Evolutionary conservation across 1,140 invertebrate species (phyloP), one percentile per base, ranked within the genome.

Genomic region (Drosophila nasuta): DNA sequence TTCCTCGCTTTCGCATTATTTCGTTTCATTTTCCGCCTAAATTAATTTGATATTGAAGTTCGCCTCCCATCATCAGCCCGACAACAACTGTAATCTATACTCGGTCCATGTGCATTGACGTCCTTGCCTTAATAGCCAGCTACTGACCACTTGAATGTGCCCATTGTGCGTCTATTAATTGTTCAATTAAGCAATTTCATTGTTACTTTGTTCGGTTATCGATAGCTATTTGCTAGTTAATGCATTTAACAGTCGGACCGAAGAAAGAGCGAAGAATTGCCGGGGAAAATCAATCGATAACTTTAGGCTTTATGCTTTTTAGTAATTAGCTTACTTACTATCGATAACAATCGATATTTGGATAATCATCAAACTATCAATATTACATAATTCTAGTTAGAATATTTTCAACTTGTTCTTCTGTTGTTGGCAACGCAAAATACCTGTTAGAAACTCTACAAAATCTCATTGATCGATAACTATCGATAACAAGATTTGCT

Each of bases 101-200:
- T 63, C 35, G 2, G 35, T 7, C 17, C 20, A 45, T 57, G 28
- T 58, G 7, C 30, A 8, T 54, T 13, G 28, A 7, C 30, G n/a
- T 35, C n/a, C n/a, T 15, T 13, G 33, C 25, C 48, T 54, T 35
- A 54, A 54, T 54, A 54, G 28, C 38, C 48, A 38, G 43, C 28
- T 38, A 56, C 51, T 77, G 60, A 43, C 46, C 71, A 67, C 64
- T 65, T 76, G 68, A 71, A 17, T 66, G 62, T 35, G 54, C 51
- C 54, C 56, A 77, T 87, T 80, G 85, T 88, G 54, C 48, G 48
- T 71, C 78, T 72, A 75, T 83, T 88, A 88, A 88, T 81, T 88
- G 85, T 89, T 88, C 85, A 88, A 89, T 88, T 88, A 89, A 85
- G 85, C 85, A 89, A 89, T 83, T 82, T 64, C 76, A 64, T 87